Evolutionary conservation across 2,888 invertebrate species (phyloP), one percentile per base, ranked within the genome.

Genomic region (Caenorhabditis imperialis): DNA sequence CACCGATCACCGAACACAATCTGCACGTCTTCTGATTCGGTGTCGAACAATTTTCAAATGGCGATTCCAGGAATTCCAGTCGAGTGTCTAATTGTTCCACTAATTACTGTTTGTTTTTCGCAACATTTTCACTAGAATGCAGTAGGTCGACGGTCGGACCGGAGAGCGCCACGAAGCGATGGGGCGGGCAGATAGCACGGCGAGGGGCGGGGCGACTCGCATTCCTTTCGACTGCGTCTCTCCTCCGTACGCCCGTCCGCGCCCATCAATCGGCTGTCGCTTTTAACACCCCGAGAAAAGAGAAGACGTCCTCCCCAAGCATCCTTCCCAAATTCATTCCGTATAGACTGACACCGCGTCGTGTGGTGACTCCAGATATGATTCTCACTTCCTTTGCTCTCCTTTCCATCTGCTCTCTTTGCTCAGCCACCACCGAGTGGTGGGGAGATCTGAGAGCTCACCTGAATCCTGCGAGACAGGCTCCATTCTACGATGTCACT

Each of bases 371-470:
- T 45, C 14, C 48, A 18, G 27, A 30, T 51, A 60, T 63, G 53
- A 42, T 50, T 37, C 27, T 38, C 42, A 14, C 53, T 16, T 45
- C 44, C 12, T 30, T 55, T 23, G 47, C 47, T 60, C 37, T 57
- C 30, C 22, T 57, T 27, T 40, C 55, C 42, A 51, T 50, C 12
- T 45, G 33, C 22, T 53, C 51, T 40, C 23, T 58, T 23, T 35
- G 54, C 42, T 25, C 61, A 44, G 74, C 82, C 16, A 87, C 87
- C 27, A 87, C 87, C 14, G 87, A 87, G 65, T 87, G 87, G 87
- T 87, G 85, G 80, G 87, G 87, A 25, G 87, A 87, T 58, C 75
- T 84, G 7, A 58, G 87, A n/a, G 87, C 87, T 12, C 84, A 86
- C 65, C 65, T 86, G 37, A 85, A 88, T 73, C 87, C 87, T 20